Evolutionary conservation across 2,797 vertebrate species (phyloP).

Genomic region (Eulemur mongoz): DNA sequence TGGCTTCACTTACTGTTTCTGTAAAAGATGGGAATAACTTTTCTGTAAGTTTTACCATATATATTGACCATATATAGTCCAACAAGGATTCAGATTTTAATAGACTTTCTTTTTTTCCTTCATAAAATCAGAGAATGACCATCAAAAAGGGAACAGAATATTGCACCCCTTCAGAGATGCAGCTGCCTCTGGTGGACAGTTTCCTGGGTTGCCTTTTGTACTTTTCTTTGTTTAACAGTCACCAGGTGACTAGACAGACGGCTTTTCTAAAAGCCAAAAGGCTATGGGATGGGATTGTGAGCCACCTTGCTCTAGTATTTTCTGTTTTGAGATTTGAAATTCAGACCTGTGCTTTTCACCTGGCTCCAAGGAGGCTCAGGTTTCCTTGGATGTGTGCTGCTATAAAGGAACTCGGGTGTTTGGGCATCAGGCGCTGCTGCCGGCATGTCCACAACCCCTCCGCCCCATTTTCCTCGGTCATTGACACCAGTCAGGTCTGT

Average conservation of each 20-base stretch:
- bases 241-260: neutral
- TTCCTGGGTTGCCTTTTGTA: constrained; percentile 12
- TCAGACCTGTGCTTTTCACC: constrained; percentile 36
- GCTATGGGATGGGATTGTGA: neutral
- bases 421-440: neutral
- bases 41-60: constrained; percentile 28
- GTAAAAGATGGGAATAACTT: constrained; percentile 11
- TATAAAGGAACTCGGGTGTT: constrained; percentile 41
- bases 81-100: accelerated
- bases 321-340: constrained; percentile 54
- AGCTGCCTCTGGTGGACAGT: neutral
- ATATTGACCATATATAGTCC: neutral
- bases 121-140: neutral
- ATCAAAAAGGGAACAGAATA: neutral
- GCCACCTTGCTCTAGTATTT: neutral
- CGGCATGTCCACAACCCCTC: neutral
- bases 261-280: constrained; percentile 49
- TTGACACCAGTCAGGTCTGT: neutral
- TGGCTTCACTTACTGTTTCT: constrained; percentile 42
- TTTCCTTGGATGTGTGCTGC: constrained; percentile 27
- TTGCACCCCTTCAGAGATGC: neutral
- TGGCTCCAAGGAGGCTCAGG: constrained; percentile 14
- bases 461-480: neutral
- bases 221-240: constrained; percentile 33
- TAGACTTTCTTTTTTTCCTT: neutral